phyloP scores from a whole-genome alignment of 2,797 vertebrate genomes.

The Anabacerthia variegaticeps region DNA sequence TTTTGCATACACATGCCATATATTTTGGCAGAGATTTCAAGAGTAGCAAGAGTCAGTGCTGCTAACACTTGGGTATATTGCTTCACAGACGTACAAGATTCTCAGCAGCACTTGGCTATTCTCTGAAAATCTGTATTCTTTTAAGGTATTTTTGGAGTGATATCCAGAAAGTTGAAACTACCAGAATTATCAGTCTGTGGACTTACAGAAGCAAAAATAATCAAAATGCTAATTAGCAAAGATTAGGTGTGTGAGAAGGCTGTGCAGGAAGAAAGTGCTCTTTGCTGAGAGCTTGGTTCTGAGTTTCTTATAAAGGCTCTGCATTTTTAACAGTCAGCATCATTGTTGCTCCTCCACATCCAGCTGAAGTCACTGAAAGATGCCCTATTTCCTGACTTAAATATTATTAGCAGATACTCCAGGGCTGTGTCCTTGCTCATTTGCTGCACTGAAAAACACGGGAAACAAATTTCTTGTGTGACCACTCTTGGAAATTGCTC shows the following conservation, averaged over 20 bases:
- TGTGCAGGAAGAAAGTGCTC: neutral
- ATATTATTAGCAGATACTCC: neutral
- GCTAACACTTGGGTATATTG: neutral
- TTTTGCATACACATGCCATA: neutral
- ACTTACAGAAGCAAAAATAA: neutral
- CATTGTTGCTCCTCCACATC: neutral
- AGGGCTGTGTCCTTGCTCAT: neutral
- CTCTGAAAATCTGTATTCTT: neutral
- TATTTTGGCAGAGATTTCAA: slow-evolving; percentile 1
- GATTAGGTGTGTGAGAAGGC: neutral
- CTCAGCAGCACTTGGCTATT: neutral
- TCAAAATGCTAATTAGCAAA: neutral
- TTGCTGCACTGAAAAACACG: neutral
- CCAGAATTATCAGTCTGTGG: neutral
- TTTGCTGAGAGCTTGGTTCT: neutral
- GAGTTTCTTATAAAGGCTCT: neutral
- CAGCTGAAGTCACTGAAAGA: neutral
- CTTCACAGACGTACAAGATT: neutral
- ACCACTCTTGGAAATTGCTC: neutral
- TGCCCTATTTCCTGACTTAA: neutral
- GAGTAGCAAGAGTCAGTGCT: neutral
- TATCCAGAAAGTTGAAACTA: neutral
- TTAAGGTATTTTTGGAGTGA: neutral
- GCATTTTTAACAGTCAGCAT: neutral
- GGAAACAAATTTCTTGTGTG: neutral